phyloP scores from a whole-genome alignment of 2,113 vertebrate species.

The Seriola rivoliana region DNA sequence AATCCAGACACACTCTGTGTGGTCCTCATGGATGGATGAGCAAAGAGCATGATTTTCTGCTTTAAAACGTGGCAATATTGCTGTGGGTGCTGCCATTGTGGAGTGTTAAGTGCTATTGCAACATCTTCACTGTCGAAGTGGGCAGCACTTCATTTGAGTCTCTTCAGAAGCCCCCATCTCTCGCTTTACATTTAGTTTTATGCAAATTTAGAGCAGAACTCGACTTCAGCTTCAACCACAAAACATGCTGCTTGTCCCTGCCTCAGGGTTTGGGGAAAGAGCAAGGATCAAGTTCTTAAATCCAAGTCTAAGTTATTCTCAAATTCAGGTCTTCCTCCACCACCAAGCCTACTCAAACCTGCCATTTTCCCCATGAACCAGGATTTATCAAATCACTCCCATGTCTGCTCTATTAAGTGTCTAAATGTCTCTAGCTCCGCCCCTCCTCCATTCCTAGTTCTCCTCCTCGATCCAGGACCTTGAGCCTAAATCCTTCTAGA shows the following conservation, averaged over 20 bases:
- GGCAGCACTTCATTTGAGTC: slow-evolving; percentile 39
- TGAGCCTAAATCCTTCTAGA: not conserved
- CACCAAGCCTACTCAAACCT: not conserved
- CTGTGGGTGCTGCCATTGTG: slow-evolving; percentile 34
- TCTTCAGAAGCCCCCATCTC: not conserved
- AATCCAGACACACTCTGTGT: slow-evolving; percentile 36
- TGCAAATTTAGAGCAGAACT: slow-evolving; percentile 4
- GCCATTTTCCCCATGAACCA: not conserved
- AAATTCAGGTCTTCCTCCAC: not conserved
- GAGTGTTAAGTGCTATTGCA: slow-evolving; percentile 49
- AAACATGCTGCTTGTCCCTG: not conserved
- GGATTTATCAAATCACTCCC: slow-evolving; percentile 17
- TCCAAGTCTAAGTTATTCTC: not conserved
- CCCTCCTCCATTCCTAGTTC: slow-evolving; percentile 4
- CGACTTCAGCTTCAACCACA: not conserved
- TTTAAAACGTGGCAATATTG: not conserved
- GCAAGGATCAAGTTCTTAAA: not conserved
- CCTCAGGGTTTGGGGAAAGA: not conserved
- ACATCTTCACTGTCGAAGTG: slow-evolving; percentile 63
- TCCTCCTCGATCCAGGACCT: not conserved
- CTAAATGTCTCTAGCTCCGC: not conserved
- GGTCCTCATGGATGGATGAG: slow-evolving; percentile 48
- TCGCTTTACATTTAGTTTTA: not conserved
- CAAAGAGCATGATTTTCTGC: slow-evolving; percentile 44
- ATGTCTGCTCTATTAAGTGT: not conserved